phyloP scores from a whole-genome alignment of 2,888 invertebrate species.

The Disparrhopalites patrizii region DNA sequence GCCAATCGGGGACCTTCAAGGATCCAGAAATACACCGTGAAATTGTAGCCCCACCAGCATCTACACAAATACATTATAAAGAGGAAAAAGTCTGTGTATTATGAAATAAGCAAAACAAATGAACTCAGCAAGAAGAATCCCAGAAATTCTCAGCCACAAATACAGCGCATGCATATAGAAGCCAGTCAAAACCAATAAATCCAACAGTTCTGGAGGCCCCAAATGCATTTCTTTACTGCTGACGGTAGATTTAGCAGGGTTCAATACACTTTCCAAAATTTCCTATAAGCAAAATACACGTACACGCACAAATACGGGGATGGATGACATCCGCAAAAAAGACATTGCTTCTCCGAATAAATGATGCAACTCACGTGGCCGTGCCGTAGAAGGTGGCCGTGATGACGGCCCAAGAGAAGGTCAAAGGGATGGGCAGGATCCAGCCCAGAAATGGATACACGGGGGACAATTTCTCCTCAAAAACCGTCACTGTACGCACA shows the following conservation, averaged over 20 bases:
- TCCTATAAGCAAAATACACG: too few relatives aligned
- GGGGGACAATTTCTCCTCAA: conserved; percentile 64
- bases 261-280: too few relatives aligned
- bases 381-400: conserved; percentile 58
- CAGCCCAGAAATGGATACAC: conserved; percentile 66
- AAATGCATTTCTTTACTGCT: too few relatives aligned
- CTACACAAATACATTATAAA: too few relatives aligned
- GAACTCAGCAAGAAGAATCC: neutral
- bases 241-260: too few relatives aligned
- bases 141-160: too few relatives aligned
- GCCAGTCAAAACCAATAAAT: neutral
- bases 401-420: conserved; percentile 64
- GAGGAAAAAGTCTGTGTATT: too few relatives aligned
- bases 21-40: conserved; percentile 78
- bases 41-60: conserved; percentile 83
- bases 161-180: too few relatives aligned
- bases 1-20: conserved; percentile 79
- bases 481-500: conserved; percentile 57
- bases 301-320: too few relatives aligned
- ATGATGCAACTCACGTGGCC: conserved; percentile 53
- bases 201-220: too few relatives aligned
- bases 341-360: too few relatives aligned
- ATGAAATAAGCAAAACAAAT: neutral
- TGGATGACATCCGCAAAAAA: too few relatives aligned
- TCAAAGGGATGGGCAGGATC: conserved; percentile 67